phyloP scores from a whole-genome alignment of 2,113 vertebrate species.

The Ictidomys tridecemlineatus region DNA sequence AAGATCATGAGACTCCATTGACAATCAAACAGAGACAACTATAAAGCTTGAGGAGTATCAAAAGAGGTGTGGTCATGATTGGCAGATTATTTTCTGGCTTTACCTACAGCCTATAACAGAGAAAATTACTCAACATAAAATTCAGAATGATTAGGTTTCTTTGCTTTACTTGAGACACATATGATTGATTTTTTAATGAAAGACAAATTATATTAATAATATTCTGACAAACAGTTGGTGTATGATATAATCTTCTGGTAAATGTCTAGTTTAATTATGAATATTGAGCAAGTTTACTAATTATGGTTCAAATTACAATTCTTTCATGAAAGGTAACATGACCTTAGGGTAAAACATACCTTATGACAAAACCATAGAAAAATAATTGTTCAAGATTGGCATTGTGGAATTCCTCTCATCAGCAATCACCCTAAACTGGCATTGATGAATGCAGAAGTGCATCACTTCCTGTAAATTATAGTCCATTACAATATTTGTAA shows the following conservation, averaged over 20 bases:
- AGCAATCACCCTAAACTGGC: background rate
- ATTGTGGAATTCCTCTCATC: background rate
- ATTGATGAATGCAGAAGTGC: background rate
- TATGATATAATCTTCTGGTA: constrained; percentile 21
- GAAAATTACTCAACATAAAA: background rate
- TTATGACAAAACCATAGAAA: background rate
- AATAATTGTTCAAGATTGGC: background rate
- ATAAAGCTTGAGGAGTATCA: accelerated
- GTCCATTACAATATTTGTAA: background rate
- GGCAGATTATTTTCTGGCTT: background rate
- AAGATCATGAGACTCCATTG: background rate
- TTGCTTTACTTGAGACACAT: constrained; percentile 35
- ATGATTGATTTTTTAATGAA: constrained; percentile 46
- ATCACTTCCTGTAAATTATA: background rate
- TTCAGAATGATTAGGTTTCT: background rate
- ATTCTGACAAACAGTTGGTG: background rate
- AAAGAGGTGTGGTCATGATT: background rate
- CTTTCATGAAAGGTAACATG: constrained; percentile 1
- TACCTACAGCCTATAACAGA: background rate
- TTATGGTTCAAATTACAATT: constrained; percentile 44
- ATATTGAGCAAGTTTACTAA: constrained; percentile 48
- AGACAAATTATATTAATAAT: constrained; percentile 38
- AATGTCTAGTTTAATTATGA: constrained; percentile 67
- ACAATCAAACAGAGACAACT: background rate
- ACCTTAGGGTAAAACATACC: constrained; percentile 12